Evolutionary conservation across 2,888 invertebrate genomes (phyloP).

Genomic region (Pollenia angustigena): DNA sequence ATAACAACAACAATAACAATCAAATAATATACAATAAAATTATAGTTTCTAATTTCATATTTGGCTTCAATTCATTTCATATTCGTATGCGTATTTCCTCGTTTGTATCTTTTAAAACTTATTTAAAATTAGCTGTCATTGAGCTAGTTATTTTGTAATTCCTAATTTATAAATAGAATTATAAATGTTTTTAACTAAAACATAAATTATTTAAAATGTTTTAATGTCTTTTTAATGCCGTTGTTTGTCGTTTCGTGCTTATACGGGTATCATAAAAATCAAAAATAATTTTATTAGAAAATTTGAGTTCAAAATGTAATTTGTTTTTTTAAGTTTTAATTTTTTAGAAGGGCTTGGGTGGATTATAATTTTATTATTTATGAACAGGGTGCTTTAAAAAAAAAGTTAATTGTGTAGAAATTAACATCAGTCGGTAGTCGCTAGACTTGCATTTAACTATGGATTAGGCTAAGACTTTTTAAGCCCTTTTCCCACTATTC

Average conservation of each 20-base stretch:
- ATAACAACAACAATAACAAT: background rate
- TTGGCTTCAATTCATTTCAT: background rate
- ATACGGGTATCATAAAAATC: background rate
- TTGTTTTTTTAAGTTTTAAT: too few relatives aligned
- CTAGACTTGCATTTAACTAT: too few relatives aligned
- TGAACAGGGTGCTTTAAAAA: too few relatives aligned
- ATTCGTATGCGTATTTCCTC: background rate
- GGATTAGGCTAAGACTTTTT: too few relatives aligned
- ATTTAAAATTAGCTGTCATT: conserved; percentile 68
- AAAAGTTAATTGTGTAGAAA: too few relatives aligned
- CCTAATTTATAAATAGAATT: conserved; percentile 45
- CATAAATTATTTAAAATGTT: conserved; percentile 2
- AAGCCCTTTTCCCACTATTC: too few relatives aligned
- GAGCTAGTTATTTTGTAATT: conserved; percentile 45
- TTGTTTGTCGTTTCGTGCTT: conserved; percentile 10
- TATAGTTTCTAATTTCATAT: conserved; percentile 46
- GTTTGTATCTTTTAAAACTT: background rate
- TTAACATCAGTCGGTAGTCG: too few relatives aligned
- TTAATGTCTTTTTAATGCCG: conserved; percentile 52
- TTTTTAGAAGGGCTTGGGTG: too few relatives aligned
- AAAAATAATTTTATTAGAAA: conserved; percentile 6
- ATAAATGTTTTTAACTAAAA: conserved; percentile 32
- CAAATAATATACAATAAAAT: conserved; percentile 7
- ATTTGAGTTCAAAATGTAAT: conserved; percentile 2
- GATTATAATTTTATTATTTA: too few relatives aligned